These are phyloP conservation scores for Sabellastarte sp. DNA, from an alignment of 2,888 invertebrate species.

Conservation along the genomic window DNA sequence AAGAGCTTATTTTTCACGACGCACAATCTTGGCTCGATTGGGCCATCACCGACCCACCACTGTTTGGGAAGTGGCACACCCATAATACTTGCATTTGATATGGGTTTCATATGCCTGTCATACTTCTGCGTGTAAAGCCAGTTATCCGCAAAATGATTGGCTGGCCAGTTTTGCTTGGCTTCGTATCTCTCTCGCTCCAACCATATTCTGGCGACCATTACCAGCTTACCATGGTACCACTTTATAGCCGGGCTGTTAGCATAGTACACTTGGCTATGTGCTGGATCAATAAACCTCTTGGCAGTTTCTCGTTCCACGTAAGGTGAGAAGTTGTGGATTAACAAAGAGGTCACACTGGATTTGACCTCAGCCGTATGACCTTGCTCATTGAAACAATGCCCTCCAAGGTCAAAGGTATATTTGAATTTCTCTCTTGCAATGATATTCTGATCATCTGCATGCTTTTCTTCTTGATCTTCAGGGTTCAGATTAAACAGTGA, in stretches of 20 bases:
- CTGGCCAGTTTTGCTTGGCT: slow-evolving; percentile 30
- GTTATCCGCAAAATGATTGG: slow-evolving; percentile 39
- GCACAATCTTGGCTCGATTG: slow-evolving; percentile 35
- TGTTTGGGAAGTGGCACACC: slow-evolving; percentile 36
- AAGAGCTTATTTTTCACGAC: slow-evolving; percentile 23
- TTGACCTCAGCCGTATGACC: slow-evolving; percentile 15
- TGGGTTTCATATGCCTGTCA: slow-evolving; percentile 29
- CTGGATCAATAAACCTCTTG: slow-evolving; percentile 32
- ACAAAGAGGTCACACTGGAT: slow-evolving; percentile 12
- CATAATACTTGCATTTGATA: slow-evolving; percentile 30
- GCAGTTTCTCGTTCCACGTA: slow-evolving; percentile 32
- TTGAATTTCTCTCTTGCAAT: too few relatives aligned
- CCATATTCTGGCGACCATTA: slow-evolving; percentile 36
- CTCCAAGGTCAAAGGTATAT: too few relatives aligned
- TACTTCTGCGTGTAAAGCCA: slow-evolving; percentile 37
- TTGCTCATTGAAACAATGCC: slow-evolving; percentile 25
- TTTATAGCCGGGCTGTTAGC: slow-evolving; percentile 37
- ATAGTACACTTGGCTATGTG: slow-evolving; percentile 29
- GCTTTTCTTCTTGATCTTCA: too few relatives aligned
- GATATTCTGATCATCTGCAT: too few relatives aligned
- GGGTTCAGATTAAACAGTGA: too few relatives aligned
- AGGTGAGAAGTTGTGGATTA: slow-evolving; percentile 36
- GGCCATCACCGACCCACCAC: slow-evolving; percentile 38
- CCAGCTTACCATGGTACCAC: slow-evolving; percentile 30
- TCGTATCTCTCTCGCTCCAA: slow-evolving; percentile 35